phyloP scores from a whole-genome alignment of 2,113 vertebrate genomes.

The Gobiocypris rarus region DNA sequence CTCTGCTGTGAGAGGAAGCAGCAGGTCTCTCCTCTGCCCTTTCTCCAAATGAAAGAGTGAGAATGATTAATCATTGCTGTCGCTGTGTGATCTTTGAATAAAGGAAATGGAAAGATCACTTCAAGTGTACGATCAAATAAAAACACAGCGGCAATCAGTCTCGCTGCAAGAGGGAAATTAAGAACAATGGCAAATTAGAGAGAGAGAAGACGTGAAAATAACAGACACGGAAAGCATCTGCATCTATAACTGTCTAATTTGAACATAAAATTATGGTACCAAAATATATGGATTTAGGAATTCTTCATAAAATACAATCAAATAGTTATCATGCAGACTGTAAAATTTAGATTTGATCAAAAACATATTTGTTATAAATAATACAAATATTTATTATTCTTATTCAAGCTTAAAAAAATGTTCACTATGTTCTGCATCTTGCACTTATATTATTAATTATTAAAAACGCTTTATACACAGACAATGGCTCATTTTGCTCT shows the following conservation, averaged over 20 bases:
- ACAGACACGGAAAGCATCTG: slow-evolving; percentile 41
- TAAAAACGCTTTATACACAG: slow-evolving; percentile 8
- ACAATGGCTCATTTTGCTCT: slow-evolving; percentile 15
- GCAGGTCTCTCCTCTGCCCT: slow-evolving; percentile 62
- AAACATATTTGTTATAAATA: neutral
- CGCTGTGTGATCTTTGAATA: slow-evolving; percentile 80
- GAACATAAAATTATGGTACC: neutral
- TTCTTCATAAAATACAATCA: neutral
- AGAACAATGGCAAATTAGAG: slow-evolving; percentile 54
- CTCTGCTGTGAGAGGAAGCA: slow-evolving; percentile 63
- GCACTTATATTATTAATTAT: neutral
- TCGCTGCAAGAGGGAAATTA: slow-evolving; percentile 45
- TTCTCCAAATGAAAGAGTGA: slow-evolving; percentile 73
- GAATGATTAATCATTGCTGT: slow-evolving; percentile 78
- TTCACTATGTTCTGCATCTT: neutral
- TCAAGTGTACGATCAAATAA: slow-evolving; percentile 60
- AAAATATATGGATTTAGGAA: neutral
- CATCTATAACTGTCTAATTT: slow-evolving; percentile 23
- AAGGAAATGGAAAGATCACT: slow-evolving; percentile 75
- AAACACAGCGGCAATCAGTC: slow-evolving; percentile 56
- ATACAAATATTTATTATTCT: neutral
- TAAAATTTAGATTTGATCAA: neutral
- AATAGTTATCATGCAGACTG: neutral
- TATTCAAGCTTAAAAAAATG: neutral
- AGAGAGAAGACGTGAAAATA: slow-evolving; percentile 32